phyloP scores from a whole-genome alignment of 1,140 invertebrate species.

The Saccostrea cuccullata region DNA sequence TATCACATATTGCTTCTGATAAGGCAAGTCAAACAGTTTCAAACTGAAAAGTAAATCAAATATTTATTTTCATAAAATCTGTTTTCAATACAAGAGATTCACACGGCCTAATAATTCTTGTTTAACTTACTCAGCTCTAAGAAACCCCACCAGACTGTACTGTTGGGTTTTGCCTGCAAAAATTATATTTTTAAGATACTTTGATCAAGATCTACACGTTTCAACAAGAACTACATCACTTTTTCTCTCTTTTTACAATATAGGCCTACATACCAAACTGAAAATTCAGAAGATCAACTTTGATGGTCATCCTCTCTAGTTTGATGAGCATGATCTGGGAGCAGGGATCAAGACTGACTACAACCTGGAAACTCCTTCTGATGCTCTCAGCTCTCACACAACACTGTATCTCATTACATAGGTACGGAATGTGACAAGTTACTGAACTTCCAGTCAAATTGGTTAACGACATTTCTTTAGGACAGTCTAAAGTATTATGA shows the following conservation, averaged over 20 bases:
- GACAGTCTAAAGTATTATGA: conserved; percentile 4
- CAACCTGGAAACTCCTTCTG: conserved; percentile 30
- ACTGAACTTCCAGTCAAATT: conserved; percentile 5
- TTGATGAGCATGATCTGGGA: conserved; percentile 36
- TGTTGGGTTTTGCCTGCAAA: neutral
- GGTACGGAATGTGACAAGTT: conserved; percentile 37
- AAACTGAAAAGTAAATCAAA: neutral
- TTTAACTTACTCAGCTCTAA: conserved; percentile 18
- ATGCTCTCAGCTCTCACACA: conserved; percentile 40
- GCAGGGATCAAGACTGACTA: conserved; percentile 40
- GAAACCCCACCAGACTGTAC: neutral
- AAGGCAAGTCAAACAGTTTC: conserved; percentile 37
- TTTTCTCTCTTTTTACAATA: too few relatives aligned
- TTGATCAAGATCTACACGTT: neutral
- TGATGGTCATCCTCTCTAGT: conserved; percentile 45
- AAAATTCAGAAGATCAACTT: conserved; percentile 47
- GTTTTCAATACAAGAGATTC: too few relatives aligned
- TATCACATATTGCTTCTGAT: conserved; percentile 47
- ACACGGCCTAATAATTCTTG: too few relatives aligned
- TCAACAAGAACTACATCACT: too few relatives aligned
- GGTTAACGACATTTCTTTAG: neutral
- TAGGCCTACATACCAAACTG: conserved; percentile 39
- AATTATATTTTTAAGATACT: neutral
- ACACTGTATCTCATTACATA: conserved; percentile 43
- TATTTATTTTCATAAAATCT: too few relatives aligned